Evolutionary conservation across 2,797 vertebrate genomes (phyloP).

Genomic region (Pipistrellus pipistrellus): DNA sequence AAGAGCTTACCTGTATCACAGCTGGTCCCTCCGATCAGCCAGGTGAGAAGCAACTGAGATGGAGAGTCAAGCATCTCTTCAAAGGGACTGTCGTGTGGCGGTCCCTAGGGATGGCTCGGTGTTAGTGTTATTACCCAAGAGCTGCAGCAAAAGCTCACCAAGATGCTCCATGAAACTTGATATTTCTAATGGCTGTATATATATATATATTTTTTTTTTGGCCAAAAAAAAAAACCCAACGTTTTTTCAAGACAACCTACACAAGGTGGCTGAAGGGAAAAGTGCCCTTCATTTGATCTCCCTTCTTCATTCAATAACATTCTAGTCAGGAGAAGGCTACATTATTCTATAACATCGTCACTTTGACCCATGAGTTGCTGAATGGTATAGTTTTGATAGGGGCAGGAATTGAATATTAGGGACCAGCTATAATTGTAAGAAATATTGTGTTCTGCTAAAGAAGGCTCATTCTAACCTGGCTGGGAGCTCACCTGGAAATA

Average conservation of each 20-base stretch:
- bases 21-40: conserved; percentile 25
- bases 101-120: neutral
- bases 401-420: too few species aligned
- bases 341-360: neutral
- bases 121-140: conserved; percentile 43
- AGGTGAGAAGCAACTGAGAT: conserved; percentile 25
- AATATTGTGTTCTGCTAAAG: too few species aligned
- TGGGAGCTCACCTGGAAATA: too few species aligned
- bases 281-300: neutral
- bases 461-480: too few species aligned
- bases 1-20: conserved; percentile 63
- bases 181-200: neutral
- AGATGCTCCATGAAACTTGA: neutral
- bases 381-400: neutral
- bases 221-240: neutral
- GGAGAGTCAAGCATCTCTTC: conserved; percentile 38
- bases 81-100: neutral
- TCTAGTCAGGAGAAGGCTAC: neutral
- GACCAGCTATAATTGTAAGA: too few species aligned
- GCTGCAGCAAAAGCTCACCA: conserved; percentile 38
- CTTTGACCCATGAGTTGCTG: neutral
- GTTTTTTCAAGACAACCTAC: neutral
- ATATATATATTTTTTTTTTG: too few species aligned
- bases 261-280: neutral
- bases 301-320: neutral